phyloP scores from a whole-genome alignment of 2,113 vertebrate genomes.

The Murina feae region DNA sequence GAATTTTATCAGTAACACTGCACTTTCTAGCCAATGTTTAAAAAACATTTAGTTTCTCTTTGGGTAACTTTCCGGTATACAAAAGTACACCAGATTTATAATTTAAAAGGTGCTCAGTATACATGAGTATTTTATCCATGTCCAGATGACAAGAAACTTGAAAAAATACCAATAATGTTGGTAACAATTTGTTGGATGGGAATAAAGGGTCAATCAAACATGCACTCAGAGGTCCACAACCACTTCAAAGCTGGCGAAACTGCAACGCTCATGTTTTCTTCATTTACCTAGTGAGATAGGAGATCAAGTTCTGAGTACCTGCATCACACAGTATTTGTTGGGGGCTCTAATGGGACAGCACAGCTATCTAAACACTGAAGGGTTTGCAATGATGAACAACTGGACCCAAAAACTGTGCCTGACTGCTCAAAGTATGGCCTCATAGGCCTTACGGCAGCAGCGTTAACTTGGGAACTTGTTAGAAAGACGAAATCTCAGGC shows the following conservation, averaged over 20 bases:
- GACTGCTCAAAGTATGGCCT: neutral
- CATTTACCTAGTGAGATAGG: neutral
- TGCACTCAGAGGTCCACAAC: neutral
- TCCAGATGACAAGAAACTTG: slow-evolving; percentile 33
- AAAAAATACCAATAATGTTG: neutral
- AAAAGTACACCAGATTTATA: slow-evolving; percentile 15
- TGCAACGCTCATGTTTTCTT: neutral
- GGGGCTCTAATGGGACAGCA: neutral
- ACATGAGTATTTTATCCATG: neutral
- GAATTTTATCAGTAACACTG: slow-evolving; percentile 51
- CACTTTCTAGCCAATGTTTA: slow-evolving; percentile 20
- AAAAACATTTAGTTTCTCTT: slow-evolving; percentile 3
- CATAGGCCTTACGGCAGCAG: neutral
- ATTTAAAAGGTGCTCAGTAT: neutral
- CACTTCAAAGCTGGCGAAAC: neutral
- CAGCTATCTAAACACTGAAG: neutral
- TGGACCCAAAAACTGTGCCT: neutral
- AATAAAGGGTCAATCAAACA: neutral
- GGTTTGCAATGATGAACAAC: neutral
- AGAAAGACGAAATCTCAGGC: neutral
- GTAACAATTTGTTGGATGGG: neutral
- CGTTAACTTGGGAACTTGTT: neutral
- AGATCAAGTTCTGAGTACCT: neutral
- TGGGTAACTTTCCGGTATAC: slow-evolving; percentile 22
- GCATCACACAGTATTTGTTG: neutral